Evolutionary conservation across 2,113 vertebrate species (phyloP).

Genomic region (Xenopus borealis): DNA sequence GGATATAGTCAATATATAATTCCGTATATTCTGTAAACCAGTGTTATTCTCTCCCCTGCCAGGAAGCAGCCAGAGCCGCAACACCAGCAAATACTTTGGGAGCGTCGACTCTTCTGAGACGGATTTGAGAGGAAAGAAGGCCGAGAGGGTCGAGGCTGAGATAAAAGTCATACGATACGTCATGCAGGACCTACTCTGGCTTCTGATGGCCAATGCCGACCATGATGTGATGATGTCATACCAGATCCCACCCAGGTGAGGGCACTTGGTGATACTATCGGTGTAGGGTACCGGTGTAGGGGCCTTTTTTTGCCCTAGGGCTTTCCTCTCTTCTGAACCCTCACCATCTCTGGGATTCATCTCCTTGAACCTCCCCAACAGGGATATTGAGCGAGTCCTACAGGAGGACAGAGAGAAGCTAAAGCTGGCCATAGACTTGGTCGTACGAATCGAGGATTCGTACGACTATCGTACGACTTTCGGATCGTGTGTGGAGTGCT

Average conservation of each 20-base stretch:
- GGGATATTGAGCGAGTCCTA: constrained; percentile 78
- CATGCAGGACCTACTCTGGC: constrained; percentile 88
- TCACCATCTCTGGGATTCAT: not conserved
- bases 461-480: too few species aligned
- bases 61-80: constrained; percentile 86
- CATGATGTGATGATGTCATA: constrained; percentile 91
- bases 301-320: not conserved
- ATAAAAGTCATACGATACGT: constrained; percentile 86
- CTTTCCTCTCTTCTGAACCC: too few species aligned
- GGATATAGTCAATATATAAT: too few species aligned
- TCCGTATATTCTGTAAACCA: too few species aligned
- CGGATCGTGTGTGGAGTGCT: too few species aligned
- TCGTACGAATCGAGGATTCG: too few species aligned
- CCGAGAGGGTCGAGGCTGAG: constrained; percentile 64
- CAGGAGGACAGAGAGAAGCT: constrained; percentile 77
- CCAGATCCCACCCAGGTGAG: constrained; percentile 81
- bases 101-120: constrained; percentile 87
- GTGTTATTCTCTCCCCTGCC: not conserved
- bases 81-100: constrained; percentile 90
- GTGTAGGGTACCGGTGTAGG: not conserved
- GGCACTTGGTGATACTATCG: not conserved
- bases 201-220: constrained; percentile 87
- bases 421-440: too few species aligned
- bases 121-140: constrained; percentile 71
- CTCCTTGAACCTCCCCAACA: constrained; percentile 47